Evolutionary conservation across 2,113 vertebrate genomes (phyloP).

Genomic region (Struthidea cinerea): DNA sequence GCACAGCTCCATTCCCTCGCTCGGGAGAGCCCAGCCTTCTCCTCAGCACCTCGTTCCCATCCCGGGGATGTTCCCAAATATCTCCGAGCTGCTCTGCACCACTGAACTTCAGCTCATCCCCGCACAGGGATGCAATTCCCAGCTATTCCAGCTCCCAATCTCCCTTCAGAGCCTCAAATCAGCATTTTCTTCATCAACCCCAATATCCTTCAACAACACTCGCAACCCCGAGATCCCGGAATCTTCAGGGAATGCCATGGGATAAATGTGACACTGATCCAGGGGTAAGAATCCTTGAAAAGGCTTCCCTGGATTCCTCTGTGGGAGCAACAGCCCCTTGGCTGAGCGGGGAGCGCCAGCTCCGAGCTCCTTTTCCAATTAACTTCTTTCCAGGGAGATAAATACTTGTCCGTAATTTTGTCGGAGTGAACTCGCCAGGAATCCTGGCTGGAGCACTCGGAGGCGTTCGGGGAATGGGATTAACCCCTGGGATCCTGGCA

Average conservation of each 20-base stretch:
- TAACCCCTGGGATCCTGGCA: not conserved
- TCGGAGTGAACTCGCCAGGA: not conserved
- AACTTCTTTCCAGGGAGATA: not conserved
- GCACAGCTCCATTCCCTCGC: fast-evolving
- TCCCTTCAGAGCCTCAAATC: not conserved
- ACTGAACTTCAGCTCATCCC: not conserved
- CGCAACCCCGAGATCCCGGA: not conserved
- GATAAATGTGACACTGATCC: not conserved
- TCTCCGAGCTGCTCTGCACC: not conserved
- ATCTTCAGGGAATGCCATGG: not conserved
- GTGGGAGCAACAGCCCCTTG: not conserved
- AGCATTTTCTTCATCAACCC: not conserved
- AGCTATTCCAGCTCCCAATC: not conserved
- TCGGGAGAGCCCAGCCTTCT: not conserved
- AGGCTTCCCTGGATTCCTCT: not conserved
- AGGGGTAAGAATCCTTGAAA: not conserved
- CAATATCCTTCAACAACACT: not conserved
- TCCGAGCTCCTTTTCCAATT: not conserved
- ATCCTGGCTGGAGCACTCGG: not conserved
- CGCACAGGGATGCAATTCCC: not conserved
- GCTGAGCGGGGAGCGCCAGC: not conserved
- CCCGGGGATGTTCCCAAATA: not conserved
- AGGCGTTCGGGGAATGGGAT: not conserved
- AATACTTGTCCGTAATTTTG: not conserved
- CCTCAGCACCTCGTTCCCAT: not conserved